Base-by-base conservation (phyloP, 2,797 vertebrate genomes). In the Vireo griseus region DNA sequence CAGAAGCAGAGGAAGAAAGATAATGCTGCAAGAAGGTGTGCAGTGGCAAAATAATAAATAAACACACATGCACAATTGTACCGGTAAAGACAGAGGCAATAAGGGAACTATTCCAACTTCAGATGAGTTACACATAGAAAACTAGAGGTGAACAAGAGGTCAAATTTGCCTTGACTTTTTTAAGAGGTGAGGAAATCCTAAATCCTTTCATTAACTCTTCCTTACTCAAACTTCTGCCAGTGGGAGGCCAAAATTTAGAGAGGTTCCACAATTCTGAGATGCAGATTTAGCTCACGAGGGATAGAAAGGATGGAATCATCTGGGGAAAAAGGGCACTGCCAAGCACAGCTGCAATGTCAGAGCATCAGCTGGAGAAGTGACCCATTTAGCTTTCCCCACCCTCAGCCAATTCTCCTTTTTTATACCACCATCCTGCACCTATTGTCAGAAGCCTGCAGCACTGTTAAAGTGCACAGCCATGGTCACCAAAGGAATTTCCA, bases 171-270 rank as follows among this genome's bases (percentile, higher is more conserved):
- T 45, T n/a, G 33, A 15, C 5, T 35, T 58, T 65, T 84, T 16
- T 48, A 18, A 62, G 21, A 33, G 3, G 4, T 58, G n/a, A 73
- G 22, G 33, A 62, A 69, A 58, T 59, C 19, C 18, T 66, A 42
- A 47, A n/a, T 68, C 11, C 21, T 89, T 54, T 18, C 1, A 2
- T 19, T 50, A 66, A 50, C 16, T 13, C 21, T 24, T 54, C 22
- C 33, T 73, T 5, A 10, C n/a, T 77, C 7, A 25, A 50, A 8
- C 28, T 63, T 19, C 35, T 3, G 1, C 5, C 31, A 54, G 13
- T 3, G 6, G 24, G 4, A 58, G 0, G 0, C 6, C n/a, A 67
- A 33, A 55, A 51, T 78, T 28, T 31, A 21, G 17, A 65, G 33
- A 26, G 16, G 12, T 37, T 81, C 10, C 2, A 3, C 21, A 51